Base-by-base conservation (phyloP, 2,113 vertebrate species). In the Pelvicachromis taeniatus region DNA sequence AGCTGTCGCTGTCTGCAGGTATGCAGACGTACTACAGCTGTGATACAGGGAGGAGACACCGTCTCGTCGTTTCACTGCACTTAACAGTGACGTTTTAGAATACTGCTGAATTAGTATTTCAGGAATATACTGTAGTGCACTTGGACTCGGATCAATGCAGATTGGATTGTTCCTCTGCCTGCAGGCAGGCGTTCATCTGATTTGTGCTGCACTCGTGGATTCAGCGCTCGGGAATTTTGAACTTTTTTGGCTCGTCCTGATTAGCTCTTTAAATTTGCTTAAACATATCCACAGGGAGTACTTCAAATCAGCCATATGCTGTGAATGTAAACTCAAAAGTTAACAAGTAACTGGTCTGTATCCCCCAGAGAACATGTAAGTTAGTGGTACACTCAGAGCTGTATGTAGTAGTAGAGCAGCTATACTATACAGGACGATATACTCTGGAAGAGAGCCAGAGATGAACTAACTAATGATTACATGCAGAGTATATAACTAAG, bases 131-230 rank as follows among this genome's bases (percentile, higher is more conserved):
- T 77, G 54, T 17, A 29, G 45, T 45, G 82, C 21, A 6, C 26
- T 58, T 31, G 4, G 2, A 73, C 1, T 56, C 5, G 33, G 50
- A 54, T 55, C 16, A 75, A 31, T 84, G 48, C 50, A 86, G 33
- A 90, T 83, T 63, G 75, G 68, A 90, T 85, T 86, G 81, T 83
- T 87, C 55, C 65, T 73, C 78, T 79, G 42, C 55, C 14, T 1
- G 54, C 45, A 82, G 87, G 82, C 80, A 87, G 38, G 45, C 42
- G 23, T 78, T 70, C 31, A 84, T 88, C 58, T 45, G 42, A 84
- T 79, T 61, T 63, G 33, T 54, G 53, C 78, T 26, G 23, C 77
- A 80, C 29, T 19, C n/a, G 78, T 13, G 9, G 38, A 73, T 12
- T 90, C 85, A 26, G 70, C 81, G 55, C 79, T 85, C 33, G 5